Evolutionary conservation across 2,888 invertebrate species (phyloP), one percentile per base, ranked within the genome.

Genomic region (Caenorhabditis virilis): DNA sequence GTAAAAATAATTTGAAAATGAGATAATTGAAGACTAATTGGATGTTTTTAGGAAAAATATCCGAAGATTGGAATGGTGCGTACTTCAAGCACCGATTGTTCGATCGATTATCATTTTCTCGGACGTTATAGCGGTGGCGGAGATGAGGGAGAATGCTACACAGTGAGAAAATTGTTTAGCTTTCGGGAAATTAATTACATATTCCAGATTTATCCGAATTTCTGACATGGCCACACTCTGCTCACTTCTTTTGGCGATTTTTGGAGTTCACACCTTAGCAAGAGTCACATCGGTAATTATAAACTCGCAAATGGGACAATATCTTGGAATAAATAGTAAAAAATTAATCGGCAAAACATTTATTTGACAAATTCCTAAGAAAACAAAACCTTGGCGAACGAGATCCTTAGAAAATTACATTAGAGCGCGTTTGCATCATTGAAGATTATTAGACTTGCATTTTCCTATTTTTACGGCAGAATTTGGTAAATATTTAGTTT

Each of bases 61-160:
- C 36, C 68, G 78, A 13, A 60, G 71, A 16, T 66, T 81, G n/a
- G 81, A 81, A 62, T 78, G 76, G 69, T 63, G 78, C 43, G 81
- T 81, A 0, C 72, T 80, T 6, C 81, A 81, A 54, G 81, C 81
- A 6, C 81, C 81, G 0, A 76, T 82, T 30, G 78, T 81, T 35
- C 68, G 80, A 5, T 79, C 79, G n/a, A 49, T 80, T 46, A 74
- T 80, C 42, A 72, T 80, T 22, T 71, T 79, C 46, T 62, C 68
- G 4, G 73, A 82, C 52, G 74, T 78, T 2, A 72, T 78, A 16
- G 78, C 76, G 11, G 67, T 76, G 1, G 69, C 76, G 3, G 76
- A 76, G 47, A 38, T 74, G 55, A 35, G 74, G 30, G 72, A 72
- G 22, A 62, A 66, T 1, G 72, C 76, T 5, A 62, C 64, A 13